These are phyloP conservation scores for Andrena fulva DNA, from an alignment of 2,888 invertebrate genomes.

Conservation along the genomic window DNA sequence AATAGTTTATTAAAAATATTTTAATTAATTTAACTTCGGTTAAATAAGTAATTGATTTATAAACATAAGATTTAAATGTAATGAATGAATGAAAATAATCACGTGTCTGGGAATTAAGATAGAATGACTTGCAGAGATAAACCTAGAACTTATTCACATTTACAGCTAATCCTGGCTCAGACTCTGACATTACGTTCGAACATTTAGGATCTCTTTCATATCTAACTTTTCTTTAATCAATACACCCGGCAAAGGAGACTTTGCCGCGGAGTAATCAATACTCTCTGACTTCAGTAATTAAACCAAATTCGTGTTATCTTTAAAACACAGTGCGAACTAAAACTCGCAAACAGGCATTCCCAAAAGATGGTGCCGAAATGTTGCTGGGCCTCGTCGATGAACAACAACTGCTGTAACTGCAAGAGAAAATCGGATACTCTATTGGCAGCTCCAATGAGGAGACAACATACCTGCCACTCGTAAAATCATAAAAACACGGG, in stretches of 20 bases:
- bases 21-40: no score
- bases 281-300: no score
- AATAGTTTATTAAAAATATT: no score
- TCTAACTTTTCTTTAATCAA: neutral
- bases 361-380: no score
- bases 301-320: no score
- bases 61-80: no score
- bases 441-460: slow-evolving; percentile 13
- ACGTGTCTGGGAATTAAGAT: neutral
- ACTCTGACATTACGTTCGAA: neutral
- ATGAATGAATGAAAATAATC: neutral
- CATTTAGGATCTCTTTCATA: neutral
- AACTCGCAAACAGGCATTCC: no score
- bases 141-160: slow-evolving; percentile 12
- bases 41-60: no score
- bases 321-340: no score
- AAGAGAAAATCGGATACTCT: neutral
- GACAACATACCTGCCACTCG: slow-evolving; percentile 40
- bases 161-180: slow-evolving; percentile 31
- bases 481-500: slow-evolving; percentile 55
- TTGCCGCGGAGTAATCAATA: no score
- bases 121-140: neutral
- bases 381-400: neutral
- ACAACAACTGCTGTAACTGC: neutral
- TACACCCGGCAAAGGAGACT: no score